Conservation (phyloP, 2,888 invertebrate genomes). For the Doris montereyensis region DNA sequence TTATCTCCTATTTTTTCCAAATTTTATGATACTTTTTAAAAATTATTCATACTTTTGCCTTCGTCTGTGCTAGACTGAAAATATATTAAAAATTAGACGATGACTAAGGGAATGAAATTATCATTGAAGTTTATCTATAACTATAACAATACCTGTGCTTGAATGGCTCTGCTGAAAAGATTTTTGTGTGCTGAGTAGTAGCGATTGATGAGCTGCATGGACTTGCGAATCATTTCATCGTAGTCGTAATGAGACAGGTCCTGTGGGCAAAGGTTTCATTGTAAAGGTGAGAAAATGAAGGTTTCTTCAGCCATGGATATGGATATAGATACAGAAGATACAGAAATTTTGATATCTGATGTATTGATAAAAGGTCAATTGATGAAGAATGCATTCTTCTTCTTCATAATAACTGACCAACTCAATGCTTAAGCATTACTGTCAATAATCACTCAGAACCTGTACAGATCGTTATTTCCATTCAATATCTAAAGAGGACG, state of each 20-base stretch:
- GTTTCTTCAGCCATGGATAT: neutral
- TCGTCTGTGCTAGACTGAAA: neutral
- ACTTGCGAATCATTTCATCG: slow-evolving; percentile 66
- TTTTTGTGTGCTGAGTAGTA: slow-evolving; percentile 64
- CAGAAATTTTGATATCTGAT: neutral
- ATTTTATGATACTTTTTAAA: no score
- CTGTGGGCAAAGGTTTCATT: slow-evolving; percentile 46
- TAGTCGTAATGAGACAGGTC: slow-evolving; percentile 69
- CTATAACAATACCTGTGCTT: slow-evolving; percentile 64
- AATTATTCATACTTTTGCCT: neutral
- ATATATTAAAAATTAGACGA: neutral
- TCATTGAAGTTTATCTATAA: neutral
- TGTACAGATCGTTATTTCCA: no score
- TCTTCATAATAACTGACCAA: no score
- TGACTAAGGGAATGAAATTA: neutral
- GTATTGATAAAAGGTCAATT: neutral
- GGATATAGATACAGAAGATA: neutral
- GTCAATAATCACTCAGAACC: no score
- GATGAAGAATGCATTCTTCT: no score
- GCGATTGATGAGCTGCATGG: slow-evolving; percentile 65
- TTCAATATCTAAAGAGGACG: no score
- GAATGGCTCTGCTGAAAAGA: slow-evolving; percentile 65
- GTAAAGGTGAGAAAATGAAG: neutral
- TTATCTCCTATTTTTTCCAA: no score
- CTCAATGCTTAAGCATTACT: no score